phyloP scores from a whole-genome alignment of 1,140 invertebrate genomes.

The Drosophila bifasciata region DNA sequence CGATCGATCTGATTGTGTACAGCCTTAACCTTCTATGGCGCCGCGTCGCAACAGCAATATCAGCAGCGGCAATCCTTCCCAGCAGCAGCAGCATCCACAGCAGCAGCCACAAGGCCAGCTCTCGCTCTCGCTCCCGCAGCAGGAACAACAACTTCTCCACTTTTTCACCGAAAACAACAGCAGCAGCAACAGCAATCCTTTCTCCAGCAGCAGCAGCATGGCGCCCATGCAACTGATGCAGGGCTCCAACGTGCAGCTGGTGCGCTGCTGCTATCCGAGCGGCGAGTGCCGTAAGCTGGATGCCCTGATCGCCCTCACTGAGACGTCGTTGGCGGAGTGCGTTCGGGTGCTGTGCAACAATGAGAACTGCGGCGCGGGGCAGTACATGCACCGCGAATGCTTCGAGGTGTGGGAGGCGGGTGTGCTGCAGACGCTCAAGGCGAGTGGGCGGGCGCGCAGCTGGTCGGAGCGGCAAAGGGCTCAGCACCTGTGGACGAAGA shows the following conservation, averaged over 20 bases:
- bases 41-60: slow-evolving; percentile 68
- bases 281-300: slow-evolving; percentile 90
- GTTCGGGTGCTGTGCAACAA: slow-evolving; percentile 98
- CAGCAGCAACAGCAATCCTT: slow-evolving; percentile 4
- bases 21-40: slow-evolving; percentile 66
- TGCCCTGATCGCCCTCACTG: slow-evolving; percentile 88
- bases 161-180: slow-evolving; percentile 29
- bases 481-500: slow-evolving; percentile 98
- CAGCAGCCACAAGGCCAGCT: slow-evolving; percentile 38
- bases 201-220: slow-evolving; percentile 40
- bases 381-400: slow-evolving; percentile 97
- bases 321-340: slow-evolving; percentile 91
- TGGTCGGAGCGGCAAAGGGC: slow-evolving; percentile 97
- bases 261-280: slow-evolving; percentile 91
- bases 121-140: slow-evolving; percentile 20
- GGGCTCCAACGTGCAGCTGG: slow-evolving; percentile 55
- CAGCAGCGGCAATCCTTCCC: slow-evolving; percentile 44
- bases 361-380: slow-evolving; percentile 93
- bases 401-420: slow-evolving; percentile 96
- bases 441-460: slow-evolving; percentile 93
- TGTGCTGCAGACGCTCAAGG: slow-evolving; percentile 94
- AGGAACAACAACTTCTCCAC: slow-evolving; percentile 57
- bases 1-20: not conserved
- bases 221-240: slow-evolving; percentile 67
- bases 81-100: slow-evolving; percentile 44